phyloP scores from a whole-genome alignment of 2,113 vertebrate genomes.

The Recurvirostra avosetta region DNA sequence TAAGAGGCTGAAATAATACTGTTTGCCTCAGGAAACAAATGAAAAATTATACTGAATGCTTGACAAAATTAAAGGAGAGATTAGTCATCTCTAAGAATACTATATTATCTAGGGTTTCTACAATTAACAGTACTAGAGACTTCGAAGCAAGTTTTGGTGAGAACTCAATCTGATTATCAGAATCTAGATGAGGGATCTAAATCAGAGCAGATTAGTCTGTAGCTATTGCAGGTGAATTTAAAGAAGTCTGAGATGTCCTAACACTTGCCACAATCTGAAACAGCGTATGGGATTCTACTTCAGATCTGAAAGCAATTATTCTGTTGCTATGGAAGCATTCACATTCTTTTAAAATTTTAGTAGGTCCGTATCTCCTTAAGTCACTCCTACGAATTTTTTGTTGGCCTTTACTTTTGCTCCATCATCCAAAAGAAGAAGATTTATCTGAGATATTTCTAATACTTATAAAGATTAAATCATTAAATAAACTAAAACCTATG shows the following conservation, averaged over 20 bases:
- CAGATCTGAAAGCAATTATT: neutral
- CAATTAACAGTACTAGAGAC: neutral
- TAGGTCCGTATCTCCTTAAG: neutral
- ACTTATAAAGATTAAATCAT: neutral
- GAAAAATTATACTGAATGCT: neutral
- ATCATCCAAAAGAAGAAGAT: neutral
- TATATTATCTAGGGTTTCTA: neutral
- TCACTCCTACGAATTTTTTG: neutral
- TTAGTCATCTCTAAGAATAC: conserved; percentile 5
- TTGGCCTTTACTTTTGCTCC: neutral
- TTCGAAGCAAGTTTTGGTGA: neutral
- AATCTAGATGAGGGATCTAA: neutral
- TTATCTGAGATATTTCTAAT: neutral
- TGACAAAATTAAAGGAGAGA: neutral
- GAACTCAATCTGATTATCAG: neutral
- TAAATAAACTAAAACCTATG: neutral
- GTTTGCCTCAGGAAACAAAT: neutral
- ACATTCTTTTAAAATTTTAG: neutral
- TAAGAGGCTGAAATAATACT: neutral
- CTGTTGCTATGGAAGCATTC: conserved; percentile 24
- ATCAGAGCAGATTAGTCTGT: neutral
- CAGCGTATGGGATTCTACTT: neutral
- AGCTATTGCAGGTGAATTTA: neutral
- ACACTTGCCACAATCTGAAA: neutral
- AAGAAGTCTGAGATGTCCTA: neutral